These are phyloP conservation scores for Pachycephus smyrnensis DNA, from an alignment of 2,888 invertebrate genomes.

Conservation along the genomic window DNA sequence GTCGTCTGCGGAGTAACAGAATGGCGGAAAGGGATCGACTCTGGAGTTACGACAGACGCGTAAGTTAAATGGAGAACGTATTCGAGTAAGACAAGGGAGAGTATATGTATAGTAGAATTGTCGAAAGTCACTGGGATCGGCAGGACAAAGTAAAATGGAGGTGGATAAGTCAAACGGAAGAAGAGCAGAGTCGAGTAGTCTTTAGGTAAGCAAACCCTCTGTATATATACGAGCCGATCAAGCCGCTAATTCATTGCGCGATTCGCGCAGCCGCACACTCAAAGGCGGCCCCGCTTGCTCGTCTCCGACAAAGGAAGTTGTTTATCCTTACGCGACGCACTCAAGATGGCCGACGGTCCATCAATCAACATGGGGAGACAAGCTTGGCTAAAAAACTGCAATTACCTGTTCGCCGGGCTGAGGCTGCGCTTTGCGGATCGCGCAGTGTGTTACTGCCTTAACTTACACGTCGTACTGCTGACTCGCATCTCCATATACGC, in stretches of 20 bases:
- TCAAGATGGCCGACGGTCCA: constrained; percentile 42
- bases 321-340: constrained; percentile 46
- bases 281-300: constrained; percentile 37
- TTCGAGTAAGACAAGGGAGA: background rate
- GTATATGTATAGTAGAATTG: background rate
- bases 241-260: constrained; percentile 44
- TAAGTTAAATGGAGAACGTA: background rate
- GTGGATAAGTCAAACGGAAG: background rate
- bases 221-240: constrained; percentile 27
- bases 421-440: background rate
- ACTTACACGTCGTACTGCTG: background rate
- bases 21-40: background rate
- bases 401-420: constrained; percentile 35
- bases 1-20: background rate
- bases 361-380: constrained; percentile 43
- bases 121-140: background rate
- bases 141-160: background rate
- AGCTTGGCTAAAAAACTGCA: constrained; percentile 37
- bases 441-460: background rate
- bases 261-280: constrained; percentile 25
- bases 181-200: constrained; percentile 14
- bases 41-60: background rate
- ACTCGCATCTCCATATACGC: constrained; percentile 18
- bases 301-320: constrained; percentile 48
- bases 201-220: constrained; percentile 25